Conservation (phyloP, 2,113 vertebrate genomes). For the Pygoscelis antarcticus region DNA sequence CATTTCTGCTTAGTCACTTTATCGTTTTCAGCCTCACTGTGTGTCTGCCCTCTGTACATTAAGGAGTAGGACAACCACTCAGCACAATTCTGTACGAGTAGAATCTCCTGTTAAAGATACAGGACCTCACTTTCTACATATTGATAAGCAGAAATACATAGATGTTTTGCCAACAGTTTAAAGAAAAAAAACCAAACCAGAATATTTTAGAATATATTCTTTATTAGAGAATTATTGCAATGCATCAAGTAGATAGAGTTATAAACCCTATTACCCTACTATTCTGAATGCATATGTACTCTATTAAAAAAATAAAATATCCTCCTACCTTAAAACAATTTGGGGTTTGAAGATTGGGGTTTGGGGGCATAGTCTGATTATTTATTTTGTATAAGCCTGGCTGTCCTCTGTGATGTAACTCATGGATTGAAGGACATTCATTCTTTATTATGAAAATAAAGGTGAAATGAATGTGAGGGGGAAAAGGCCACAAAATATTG, state of each 20-base stretch:
- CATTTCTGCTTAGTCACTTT: background rate
- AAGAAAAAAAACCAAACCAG: background rate
- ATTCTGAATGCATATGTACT: background rate
- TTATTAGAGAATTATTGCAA: background rate
- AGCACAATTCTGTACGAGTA: background rate
- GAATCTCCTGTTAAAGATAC: background rate
- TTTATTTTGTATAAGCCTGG: background rate
- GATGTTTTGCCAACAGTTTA: background rate
- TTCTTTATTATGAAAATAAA: background rate
- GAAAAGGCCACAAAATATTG: background rate
- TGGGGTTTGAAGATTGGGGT: background rate
- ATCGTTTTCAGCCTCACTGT: background rate
- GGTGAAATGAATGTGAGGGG: background rate
- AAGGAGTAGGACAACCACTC: background rate
- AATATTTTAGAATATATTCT: background rate
- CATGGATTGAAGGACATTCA: background rate
- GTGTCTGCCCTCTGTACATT: background rate
- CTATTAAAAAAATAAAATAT: background rate
- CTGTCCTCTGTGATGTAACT: background rate
- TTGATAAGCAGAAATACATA: background rate
- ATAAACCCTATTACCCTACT: background rate
- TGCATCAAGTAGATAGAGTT: background rate
- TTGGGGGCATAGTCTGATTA: background rate
- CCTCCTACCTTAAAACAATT: background rate
- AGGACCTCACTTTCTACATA: background rate